Evolutionary conservation across 2,888 invertebrate species (phyloP).

Genomic region (Dolichopus griseipennis): DNA sequence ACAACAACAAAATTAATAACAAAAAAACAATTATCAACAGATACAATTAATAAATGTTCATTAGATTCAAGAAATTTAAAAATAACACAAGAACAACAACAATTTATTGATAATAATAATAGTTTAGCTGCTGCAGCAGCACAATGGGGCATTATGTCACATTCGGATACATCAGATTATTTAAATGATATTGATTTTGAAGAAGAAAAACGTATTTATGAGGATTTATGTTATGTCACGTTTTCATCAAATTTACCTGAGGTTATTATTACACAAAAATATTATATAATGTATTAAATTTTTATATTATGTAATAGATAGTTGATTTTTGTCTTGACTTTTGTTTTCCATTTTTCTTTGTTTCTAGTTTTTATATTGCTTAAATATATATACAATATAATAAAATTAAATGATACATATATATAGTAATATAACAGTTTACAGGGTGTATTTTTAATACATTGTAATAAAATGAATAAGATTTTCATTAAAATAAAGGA

Average conservation of each 20-base stretch:
- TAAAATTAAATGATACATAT: no score
- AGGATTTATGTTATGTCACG: constrained; percentile 80
- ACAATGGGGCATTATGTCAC: constrained; percentile 17
- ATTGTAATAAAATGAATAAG: no score
- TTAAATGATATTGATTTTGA: constrained; percentile 38
- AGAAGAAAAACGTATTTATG: constrained; percentile 74
- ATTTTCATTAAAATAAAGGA: no score
- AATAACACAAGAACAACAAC: not conserved
- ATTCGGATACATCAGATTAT: constrained; percentile 36
- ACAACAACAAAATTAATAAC: constrained; percentile 13
- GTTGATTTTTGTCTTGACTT: not conserved
- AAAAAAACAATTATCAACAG: not conserved
- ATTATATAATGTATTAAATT: not conserved
- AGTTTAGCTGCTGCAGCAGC: constrained; percentile 35
- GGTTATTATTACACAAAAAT: constrained; percentile 46
- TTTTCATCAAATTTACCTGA: constrained; percentile 61
- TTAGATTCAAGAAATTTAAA: constrained; percentile 13
- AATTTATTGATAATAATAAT: constrained; percentile 26
- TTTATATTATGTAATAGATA: not conserved
- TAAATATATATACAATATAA: no score
- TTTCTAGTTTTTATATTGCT: no score
- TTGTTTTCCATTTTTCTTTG: not conserved
- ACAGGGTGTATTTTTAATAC: no score
- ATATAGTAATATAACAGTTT: no score
- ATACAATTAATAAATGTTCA: not conserved